phyloP scores from a whole-genome alignment of 2,113 vertebrate genomes.

The Rana temporaria region DNA sequence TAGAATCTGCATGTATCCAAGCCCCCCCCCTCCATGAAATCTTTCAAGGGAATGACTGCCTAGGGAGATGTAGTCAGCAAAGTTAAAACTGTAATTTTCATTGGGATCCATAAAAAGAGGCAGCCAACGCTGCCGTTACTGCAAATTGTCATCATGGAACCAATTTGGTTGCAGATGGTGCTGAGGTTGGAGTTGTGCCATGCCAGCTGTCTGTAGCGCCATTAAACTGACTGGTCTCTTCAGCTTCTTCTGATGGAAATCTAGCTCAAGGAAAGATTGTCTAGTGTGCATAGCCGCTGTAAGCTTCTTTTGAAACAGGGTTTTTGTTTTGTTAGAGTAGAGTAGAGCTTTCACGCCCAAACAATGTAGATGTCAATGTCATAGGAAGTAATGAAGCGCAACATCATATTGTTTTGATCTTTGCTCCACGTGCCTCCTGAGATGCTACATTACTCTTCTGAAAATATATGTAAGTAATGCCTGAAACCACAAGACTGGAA shows the following conservation, averaged over 20 bases:
- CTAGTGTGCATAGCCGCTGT: neutral
- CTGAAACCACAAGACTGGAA: no score
- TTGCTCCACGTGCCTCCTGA: no score
- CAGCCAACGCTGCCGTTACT: slow-evolving; percentile 46
- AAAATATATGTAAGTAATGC: no score
- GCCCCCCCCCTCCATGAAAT: slow-evolving; percentile 28
- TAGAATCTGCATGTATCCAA: slow-evolving; percentile 42
- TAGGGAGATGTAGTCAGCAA: slow-evolving; percentile 57
- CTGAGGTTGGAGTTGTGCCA: slow-evolving; percentile 32
- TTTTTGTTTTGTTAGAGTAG: no score
- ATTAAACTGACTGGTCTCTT: slow-evolving; percentile 34
- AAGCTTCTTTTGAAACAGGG: no score
- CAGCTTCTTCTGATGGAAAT: neutral
- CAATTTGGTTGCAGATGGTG: slow-evolving; percentile 57
- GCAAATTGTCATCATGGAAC: slow-evolving; percentile 57
- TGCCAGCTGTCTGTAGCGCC: slow-evolving; percentile 46
- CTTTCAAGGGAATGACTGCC: slow-evolving; percentile 54
- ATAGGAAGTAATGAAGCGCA: no score
- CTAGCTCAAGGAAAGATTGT: slow-evolving; percentile 1
- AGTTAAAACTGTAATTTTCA: slow-evolving; percentile 57
- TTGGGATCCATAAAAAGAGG: slow-evolving; percentile 56
- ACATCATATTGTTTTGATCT: no score
- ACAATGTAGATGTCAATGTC: no score
- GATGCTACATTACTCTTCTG: no score
- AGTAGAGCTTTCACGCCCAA: no score